Conservation (phyloP, 2,113 vertebrate genomes). For the Gambusia holbrooki region DNA sequence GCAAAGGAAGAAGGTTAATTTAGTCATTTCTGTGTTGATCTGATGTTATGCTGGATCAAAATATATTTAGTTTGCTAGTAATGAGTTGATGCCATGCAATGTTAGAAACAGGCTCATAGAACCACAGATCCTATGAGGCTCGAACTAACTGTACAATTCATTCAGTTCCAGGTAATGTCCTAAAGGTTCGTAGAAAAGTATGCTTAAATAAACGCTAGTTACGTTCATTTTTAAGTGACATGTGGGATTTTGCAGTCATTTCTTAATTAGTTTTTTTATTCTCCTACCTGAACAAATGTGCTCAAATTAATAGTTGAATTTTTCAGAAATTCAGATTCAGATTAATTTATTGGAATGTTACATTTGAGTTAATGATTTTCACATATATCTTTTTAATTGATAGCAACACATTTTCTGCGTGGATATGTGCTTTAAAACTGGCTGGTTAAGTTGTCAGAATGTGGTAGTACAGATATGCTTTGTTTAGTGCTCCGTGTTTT, state of each 20-base stretch:
- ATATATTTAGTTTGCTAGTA: too few species aligned
- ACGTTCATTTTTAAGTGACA: neutral
- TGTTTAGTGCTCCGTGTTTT: neutral
- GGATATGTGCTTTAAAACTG: neutral
- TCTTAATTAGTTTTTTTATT: neutral
- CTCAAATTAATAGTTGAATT: neutral
- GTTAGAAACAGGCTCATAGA: too few species aligned
- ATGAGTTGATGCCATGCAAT: too few species aligned
- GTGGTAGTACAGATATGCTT: neutral
- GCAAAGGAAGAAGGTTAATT: too few species aligned
- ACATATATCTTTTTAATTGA: too few species aligned
- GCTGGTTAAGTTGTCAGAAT: neutral
- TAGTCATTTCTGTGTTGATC: too few species aligned
- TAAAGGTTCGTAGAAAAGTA: neutral
- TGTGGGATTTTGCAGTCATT: too few species aligned
- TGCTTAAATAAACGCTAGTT: neutral
- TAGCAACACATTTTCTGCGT: neutral
- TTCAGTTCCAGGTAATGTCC: neutral
- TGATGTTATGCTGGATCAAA: too few species aligned
- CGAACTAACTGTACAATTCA: too few species aligned
- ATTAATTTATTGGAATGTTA: too few species aligned
- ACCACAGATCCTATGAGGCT: too few species aligned
- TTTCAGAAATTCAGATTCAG: neutral
- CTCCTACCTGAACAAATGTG: neutral
- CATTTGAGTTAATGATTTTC: too few species aligned